Base-by-base conservation (phyloP, 35 echinoderm and acorn worm genomes). In the Acanthaster planci region DNA sequence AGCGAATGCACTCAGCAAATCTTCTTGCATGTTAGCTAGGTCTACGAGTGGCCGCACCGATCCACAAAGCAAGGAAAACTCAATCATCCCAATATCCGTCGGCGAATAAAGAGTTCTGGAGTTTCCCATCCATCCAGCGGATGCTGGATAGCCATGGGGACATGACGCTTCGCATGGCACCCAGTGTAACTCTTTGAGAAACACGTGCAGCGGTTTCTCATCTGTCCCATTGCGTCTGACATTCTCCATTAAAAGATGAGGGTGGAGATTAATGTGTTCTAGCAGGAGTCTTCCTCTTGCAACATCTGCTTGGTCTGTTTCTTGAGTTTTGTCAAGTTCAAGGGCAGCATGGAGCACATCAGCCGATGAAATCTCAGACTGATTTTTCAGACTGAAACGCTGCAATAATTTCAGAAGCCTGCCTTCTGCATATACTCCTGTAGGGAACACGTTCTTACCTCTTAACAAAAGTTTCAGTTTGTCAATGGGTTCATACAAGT, bases 401-500 rank as follows among this genome's bases (percentile, higher is more conserved):
- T 60, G 56, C 26, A 83, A 15, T 34, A 58, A 34, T 10, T 3
- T 60, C 4, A 83, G 31, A 8, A 64, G 14, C 30, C 36, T 56
- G n/a, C 35, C 81, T 12, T 34, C 12, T 7, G 81, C 27, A 60
- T 83, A 83, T 12, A 7, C 2, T 10, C 35, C 18, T 1, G 22
- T 23, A 19, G 81, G 81, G 59, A 83, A 83, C 23, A 58, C 16
- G 3, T 14, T 53, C 5, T 2, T 1, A 34, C 37, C 38, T 57
- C 38, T 16, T 26, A 59, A 83, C 31, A 83, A 16, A 8, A 38
- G 1, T 1, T 18, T 14, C 27, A 83, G 81, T 12, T 31, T 38
- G 9, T 53, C 38, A 83, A 4, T 83, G 51, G 81, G 81, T 12
- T 59, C 81, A 83, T 58, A 83, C 14, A 83, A 53, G 52, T 36